phyloP scores from a whole-genome alignment of 2,888 invertebrate genomes.

The Gerris lacustris region DNA sequence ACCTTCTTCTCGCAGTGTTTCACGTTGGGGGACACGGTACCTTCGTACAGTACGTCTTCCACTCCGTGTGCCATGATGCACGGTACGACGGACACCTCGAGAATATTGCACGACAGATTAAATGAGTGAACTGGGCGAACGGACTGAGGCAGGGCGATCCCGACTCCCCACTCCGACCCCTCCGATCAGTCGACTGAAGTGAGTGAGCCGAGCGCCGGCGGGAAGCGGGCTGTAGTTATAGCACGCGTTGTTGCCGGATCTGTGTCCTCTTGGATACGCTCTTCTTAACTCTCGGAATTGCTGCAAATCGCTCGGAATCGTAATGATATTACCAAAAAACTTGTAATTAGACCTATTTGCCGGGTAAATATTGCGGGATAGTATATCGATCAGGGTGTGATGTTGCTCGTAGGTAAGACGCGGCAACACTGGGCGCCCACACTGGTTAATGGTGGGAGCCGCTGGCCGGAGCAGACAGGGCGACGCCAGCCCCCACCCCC shows the following conservation, averaged over 20 bases:
- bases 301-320: background rate
- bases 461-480: constrained; percentile 78
- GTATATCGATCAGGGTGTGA: background rate
- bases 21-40: constrained; percentile 33
- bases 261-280: constrained; percentile 16
- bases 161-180: constrained; percentile 21
- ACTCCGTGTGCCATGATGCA: constrained; percentile 45
- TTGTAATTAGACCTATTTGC: background rate
- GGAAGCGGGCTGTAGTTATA: constrained; percentile 24
- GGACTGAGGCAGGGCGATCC: constrained; percentile 38
- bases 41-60: constrained; percentile 39
- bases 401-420: constrained; percentile 34
- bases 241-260: constrained; percentile 24
- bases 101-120: constrained; percentile 31
- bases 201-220: constrained; percentile 15
- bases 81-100: constrained; percentile 20
- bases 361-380: background rate
- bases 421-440: constrained; percentile 50
- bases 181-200: constrained; percentile 20
- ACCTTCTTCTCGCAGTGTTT: constrained; percentile 35
- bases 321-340: too few relatives aligned
- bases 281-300: background rate
- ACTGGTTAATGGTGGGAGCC: constrained; percentile 24
- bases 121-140: constrained; percentile 36
- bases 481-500: constrained; percentile 56